Evolutionary conservation across 2,888 invertebrate species (phyloP).

Genomic region (Eulithis prunata): DNA sequence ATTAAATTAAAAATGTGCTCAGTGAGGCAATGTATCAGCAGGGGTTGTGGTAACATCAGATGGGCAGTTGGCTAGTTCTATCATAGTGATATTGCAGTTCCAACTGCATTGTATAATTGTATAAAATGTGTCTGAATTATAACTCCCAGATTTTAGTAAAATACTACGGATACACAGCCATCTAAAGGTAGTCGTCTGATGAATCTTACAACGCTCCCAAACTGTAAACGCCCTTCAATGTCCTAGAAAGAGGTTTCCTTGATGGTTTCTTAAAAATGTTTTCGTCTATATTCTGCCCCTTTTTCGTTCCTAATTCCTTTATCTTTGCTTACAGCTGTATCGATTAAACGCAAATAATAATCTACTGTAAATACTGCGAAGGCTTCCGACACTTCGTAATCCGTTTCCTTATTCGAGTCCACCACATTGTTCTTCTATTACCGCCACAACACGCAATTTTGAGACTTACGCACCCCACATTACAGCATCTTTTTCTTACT

Average conservation of each 20-base stretch:
- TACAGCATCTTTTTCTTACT: slow-evolving; percentile 43
- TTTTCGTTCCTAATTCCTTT: background rate
- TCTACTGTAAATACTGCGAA: slow-evolving; percentile 67
- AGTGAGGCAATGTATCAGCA: too few species aligned
- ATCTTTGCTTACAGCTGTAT: slow-evolving; percentile 36
- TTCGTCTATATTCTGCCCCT: background rate
- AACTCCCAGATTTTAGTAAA: too few species aligned
- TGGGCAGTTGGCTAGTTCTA: too few species aligned
- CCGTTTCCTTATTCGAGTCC: slow-evolving; percentile 65
- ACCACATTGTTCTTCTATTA: slow-evolving; percentile 61
- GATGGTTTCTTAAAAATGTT: background rate
- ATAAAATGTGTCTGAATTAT: too few species aligned
- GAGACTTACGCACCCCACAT: slow-evolving; percentile 38
- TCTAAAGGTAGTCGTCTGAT: background rate
- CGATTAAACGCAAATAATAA: slow-evolving; percentile 54
- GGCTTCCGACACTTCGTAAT: slow-evolving; percentile 70
- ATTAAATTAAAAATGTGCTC: too few species aligned
- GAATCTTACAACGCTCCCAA: background rate
- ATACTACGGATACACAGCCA: too few species aligned
- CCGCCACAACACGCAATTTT: slow-evolving; percentile 42
- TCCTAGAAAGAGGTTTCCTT: background rate
- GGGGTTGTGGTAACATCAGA: too few species aligned
- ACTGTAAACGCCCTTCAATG: too few species aligned
- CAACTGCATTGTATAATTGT: too few species aligned
- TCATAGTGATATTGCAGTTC: too few species aligned